These are phyloP conservation scores for Tadarida brasiliensis DNA, from an alignment of 2,797 vertebrate genomes.

Conservation along the genomic window DNA sequence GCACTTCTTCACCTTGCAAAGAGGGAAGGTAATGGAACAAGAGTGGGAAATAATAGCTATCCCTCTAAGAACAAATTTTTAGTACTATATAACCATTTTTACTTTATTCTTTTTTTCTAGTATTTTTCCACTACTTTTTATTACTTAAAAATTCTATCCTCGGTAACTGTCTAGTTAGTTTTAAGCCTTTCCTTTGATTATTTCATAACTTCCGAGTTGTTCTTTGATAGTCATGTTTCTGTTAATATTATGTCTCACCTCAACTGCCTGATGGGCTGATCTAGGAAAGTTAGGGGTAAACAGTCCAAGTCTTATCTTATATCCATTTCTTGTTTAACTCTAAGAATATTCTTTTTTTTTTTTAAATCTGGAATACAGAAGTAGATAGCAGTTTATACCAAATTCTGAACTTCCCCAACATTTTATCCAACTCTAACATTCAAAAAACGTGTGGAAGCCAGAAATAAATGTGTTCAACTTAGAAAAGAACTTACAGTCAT, in stretches of 20 bases:
- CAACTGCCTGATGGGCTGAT: constrained; percentile 10
- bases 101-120: constrained; percentile 47
- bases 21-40: background rate
- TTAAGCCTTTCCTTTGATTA: constrained; percentile 36
- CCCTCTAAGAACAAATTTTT: background rate
- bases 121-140: constrained; percentile 2
- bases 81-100: constrained; percentile 44
- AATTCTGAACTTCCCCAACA: constrained; percentile 33
- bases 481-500: background rate
- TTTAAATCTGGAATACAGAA: constrained; percentile 24
- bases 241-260: constrained; percentile 12
- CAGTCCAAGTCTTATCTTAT: constrained; percentile 49
- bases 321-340: constrained; percentile 35
- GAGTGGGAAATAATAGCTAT: background rate
- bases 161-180: background rate
- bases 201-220: constrained; percentile 4
- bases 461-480: constrained; percentile 58
- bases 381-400: constrained; percentile 13
- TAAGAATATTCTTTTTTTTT: background rate
- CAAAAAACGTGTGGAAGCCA: constrained; percentile 43
- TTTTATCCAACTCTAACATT: background rate
- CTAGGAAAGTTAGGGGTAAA: constrained; percentile 15
- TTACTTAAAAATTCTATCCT: constrained; percentile 55
- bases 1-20: constrained; percentile 23
- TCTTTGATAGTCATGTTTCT: constrained; percentile 20